These are phyloP conservation scores for Bucco capensis DNA, from an alignment of 2,113 vertebrate species.

Conservation along the genomic window DNA sequence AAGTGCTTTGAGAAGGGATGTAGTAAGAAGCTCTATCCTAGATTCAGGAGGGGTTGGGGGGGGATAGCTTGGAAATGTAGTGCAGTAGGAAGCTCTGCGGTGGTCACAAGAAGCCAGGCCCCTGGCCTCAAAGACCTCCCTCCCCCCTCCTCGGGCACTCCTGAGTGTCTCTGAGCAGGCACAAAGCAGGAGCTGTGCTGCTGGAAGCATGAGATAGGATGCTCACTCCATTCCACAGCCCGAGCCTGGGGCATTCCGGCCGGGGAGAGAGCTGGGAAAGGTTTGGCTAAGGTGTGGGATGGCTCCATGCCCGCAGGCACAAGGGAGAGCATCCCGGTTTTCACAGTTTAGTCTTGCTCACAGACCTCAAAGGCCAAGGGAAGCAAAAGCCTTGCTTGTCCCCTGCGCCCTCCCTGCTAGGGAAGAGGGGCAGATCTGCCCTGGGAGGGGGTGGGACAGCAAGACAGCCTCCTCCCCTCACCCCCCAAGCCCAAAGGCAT, in stretches of 20 bases:
- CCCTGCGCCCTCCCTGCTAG: neutral
- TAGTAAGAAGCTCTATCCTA: conserved; percentile 28
- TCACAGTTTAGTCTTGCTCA: conserved; percentile 73
- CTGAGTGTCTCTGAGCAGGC: neutral
- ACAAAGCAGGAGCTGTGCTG: neutral
- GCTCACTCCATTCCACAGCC: neutral
- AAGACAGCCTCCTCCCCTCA: fast-evolving
- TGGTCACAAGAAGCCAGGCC: neutral
- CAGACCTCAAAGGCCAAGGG: neutral
- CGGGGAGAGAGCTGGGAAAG: neutral
- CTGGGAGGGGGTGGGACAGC: neutral
- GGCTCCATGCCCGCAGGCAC: fast-evolving
- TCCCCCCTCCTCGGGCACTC: neutral
- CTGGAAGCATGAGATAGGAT: conserved; percentile 1
- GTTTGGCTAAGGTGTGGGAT: neutral
- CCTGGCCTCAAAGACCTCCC: neutral
- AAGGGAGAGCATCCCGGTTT: conserved; percentile 7
- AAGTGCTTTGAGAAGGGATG: conserved; percentile 74
- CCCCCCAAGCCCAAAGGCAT: fast-evolving
- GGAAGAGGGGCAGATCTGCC: neutral
- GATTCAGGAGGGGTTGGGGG: no score
- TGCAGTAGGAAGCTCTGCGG: conserved; percentile 39
- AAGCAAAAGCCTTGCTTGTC: neutral
- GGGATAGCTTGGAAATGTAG: conserved; percentile 14
- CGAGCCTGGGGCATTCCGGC: neutral